Conservation (phyloP, 2,797 vertebrate genomes). For the Enteromius mattozi region DNA sequence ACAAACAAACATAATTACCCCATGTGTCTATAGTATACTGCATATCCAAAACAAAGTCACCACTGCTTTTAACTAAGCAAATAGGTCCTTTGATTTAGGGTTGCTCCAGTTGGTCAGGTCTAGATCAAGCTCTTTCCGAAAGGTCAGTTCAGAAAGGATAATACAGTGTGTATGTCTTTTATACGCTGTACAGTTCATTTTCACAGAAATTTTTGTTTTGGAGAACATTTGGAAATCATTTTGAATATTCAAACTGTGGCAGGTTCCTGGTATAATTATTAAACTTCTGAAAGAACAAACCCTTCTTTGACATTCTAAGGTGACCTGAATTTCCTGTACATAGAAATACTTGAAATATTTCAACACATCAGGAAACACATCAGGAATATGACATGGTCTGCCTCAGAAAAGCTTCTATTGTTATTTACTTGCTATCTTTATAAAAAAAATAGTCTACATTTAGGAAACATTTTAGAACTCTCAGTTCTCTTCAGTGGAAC, state of each 20-base stretch:
- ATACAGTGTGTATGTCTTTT: no score
- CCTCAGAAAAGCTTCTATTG: not conserved
- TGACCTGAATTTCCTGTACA: not conserved
- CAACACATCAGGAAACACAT: not conserved
- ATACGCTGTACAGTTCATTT: no score
- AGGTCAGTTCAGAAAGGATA: no score
- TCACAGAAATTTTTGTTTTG: not conserved
- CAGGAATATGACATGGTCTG: not conserved
- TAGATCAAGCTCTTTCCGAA: no score
- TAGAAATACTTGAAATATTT: not conserved
- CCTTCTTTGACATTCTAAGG: not conserved
- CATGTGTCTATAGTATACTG: no score
- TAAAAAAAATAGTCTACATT: no score
- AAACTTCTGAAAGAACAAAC: not conserved
- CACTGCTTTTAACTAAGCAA: no score
- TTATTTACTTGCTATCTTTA: not conserved
- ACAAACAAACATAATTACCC: no score
- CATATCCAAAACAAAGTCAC: no score
- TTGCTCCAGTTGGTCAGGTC: no score
- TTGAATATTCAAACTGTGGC: no score
- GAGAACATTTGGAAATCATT: not conserved
- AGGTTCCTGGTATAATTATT: not conserved
- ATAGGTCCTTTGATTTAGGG: no score
- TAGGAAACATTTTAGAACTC: not conserved
- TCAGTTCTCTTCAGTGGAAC: not conserved